These are phyloP conservation scores for Acanthosepion esculentum DNA, from an alignment of 2,888 invertebrate species.

Conservation along the genomic window DNA sequence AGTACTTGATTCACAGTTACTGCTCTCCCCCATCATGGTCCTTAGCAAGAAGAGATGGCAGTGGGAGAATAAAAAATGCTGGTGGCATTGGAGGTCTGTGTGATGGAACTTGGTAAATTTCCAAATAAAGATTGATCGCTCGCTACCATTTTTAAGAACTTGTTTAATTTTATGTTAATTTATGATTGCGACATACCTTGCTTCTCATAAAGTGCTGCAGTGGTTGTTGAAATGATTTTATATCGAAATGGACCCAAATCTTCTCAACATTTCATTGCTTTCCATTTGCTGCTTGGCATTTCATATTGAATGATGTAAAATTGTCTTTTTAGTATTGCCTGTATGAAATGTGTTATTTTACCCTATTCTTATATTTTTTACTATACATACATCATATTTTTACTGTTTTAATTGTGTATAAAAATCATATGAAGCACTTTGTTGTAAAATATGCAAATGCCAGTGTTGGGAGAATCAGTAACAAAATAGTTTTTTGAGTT, in stretches of 20 bases:
- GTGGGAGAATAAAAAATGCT: neutral
- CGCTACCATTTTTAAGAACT: neutral
- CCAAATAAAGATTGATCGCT: slow-evolving; percentile 23
- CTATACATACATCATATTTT: neutral
- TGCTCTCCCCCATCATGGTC: neutral
- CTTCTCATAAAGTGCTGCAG: neutral
- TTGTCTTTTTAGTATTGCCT: neutral
- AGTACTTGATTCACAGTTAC: neutral
- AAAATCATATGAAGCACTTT: neutral
- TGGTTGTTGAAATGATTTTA: neutral
- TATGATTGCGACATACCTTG: neutral
- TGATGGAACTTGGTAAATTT: neutral
- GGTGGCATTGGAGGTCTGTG: neutral
- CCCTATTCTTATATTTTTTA: neutral
- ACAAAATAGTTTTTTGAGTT: neutral
- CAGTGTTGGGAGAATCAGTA: neutral
- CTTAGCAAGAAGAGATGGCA: neutral
- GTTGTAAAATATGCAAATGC: no score
- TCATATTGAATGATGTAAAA: neutral
- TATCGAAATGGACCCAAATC: neutral
- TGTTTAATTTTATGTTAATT: neutral
- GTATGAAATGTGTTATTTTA: neutral
- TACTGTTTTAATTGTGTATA: neutral
- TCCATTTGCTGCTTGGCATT: neutral
- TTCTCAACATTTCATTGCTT: neutral